Percentiles rank a stretch among this genome's conserved stretches.
These are phyloP conservation scores for Daubentonia madagascariensis DNA, from an alignment of 2,113 vertebrate species.

Conservation along the genomic window DNA sequence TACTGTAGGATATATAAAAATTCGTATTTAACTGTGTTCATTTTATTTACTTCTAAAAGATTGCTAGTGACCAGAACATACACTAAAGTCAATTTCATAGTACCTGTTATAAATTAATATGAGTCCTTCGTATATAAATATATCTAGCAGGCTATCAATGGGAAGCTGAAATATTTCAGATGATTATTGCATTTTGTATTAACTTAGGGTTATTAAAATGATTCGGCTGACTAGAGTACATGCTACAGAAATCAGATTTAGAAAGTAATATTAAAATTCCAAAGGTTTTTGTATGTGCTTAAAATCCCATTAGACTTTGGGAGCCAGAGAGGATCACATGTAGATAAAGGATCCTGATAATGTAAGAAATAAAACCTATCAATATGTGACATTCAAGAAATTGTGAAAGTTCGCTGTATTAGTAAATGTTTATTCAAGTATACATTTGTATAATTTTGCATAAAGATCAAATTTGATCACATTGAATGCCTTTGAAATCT, in stretches of 20 bases:
- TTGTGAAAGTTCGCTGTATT: not conserved
- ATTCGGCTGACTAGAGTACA: constrained; percentile 8
- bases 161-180: constrained; percentile 55
- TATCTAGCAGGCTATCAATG: constrained; percentile 55
- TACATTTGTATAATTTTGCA: rapidly evolving
- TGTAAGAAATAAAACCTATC: constrained; percentile 28
- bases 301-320: constrained; percentile 26
- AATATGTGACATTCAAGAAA: constrained; percentile 36
- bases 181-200: not conserved
- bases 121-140: constrained; percentile 65
- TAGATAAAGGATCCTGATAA: not conserved
- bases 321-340: not conserved
- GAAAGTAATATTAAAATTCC: constrained; percentile 35
- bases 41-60: constrained; percentile 76
- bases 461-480: not conserved
- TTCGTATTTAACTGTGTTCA: constrained; percentile 70
- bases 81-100: constrained; percentile 78
- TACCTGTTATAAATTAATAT: constrained; percentile 58
- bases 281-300: not conserved
- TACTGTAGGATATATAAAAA: constrained; percentile 39
- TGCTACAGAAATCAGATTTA: not conserved
- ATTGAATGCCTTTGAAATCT: not conserved
- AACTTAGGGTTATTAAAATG: constrained; percentile 34
- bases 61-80: constrained; percentile 53
- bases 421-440: not conserved